Evolutionary conservation across 2,888 invertebrate species (phyloP), one percentile per base, ranked within the genome.

Genomic region (Epistrophe eligans): DNA sequence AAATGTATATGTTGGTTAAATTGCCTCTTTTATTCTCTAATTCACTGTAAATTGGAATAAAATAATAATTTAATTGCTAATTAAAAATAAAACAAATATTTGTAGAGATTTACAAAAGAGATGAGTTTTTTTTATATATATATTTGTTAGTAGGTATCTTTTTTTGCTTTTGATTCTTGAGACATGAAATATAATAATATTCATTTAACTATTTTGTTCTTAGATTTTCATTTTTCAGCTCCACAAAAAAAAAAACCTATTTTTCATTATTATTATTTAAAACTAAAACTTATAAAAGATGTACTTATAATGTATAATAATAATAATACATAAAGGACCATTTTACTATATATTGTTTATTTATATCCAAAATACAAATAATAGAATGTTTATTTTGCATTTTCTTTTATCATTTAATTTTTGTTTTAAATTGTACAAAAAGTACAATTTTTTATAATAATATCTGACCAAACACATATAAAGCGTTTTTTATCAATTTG

Each of bases 31-130:
- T 24, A 24, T 24, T 24, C 24, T 24, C 3, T 24, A 24, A 24
- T 24, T 24, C 24, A 2, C 3, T 24, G 24, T 24, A 24, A 24
- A 24, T 24, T 3, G 3, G 24, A 24, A 24, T 24, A 3, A 24
- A 24, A 24, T 3, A 32, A 32, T 5, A 32, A 4, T 28, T 28
- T 28, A 28, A 32, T 32, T 5, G 32, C 32, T 32, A 32, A 32
- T 7, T 32, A 32, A 32, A 73, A 81, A 77, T 43, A 84, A 71
- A 67, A 24, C 76, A 80, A 70, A 19, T 43, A 10, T n/a, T 15
- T 84, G 62, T 55, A 84, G 76, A 84, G 84, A 84, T 84, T 84
- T 84, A 84, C 84, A 84, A 80, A 84, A 84, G 62, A 80, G 52
- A 81, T 77, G 66, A 55, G 58, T 73, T 70, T 38, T 50, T 35